These are phyloP conservation scores for Calonectris borealis DNA, from an alignment of 2,113 vertebrate species.

Conservation along the genomic window DNA sequence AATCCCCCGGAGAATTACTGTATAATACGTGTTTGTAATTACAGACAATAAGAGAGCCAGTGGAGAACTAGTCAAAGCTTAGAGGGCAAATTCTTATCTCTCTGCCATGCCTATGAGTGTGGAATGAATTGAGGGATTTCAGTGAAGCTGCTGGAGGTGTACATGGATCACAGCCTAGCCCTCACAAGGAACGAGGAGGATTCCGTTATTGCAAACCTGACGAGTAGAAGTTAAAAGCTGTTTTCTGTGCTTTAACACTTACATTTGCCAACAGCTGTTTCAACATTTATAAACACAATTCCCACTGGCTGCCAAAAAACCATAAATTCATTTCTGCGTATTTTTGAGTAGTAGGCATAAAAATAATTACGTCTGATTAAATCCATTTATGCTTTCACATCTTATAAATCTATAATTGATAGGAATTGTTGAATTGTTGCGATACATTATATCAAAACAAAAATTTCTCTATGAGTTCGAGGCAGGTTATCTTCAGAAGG, in stretches of 20 bases:
- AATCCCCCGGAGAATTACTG: background rate
- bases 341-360: slow-evolving; percentile 72
- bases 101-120: background rate
- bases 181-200: background rate
- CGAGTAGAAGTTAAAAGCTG: slow-evolving; percentile 44
- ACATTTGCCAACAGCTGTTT: slow-evolving; percentile 73
- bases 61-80: slow-evolving; percentile 23
- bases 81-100: background rate
- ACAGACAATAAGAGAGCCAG: background rate
- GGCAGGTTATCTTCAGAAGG: slow-evolving; percentile 38
- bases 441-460: slow-evolving; percentile 43
- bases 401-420: slow-evolving; percentile 70
- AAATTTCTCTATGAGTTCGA: slow-evolving; percentile 40
- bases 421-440: slow-evolving; percentile 62
- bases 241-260: slow-evolving; percentile 70
- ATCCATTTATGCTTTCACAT: slow-evolving; percentile 67
- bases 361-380: slow-evolving; percentile 78
- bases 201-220: slow-evolving; percentile 25
- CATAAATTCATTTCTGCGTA: slow-evolving; percentile 73
- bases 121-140: background rate
- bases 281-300: slow-evolving; percentile 76
- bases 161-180: background rate
- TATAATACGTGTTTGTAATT: background rate
- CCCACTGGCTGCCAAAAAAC: slow-evolving; percentile 72
- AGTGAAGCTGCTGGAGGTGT: background rate